phyloP scores from a whole-genome alignment of 2,113 vertebrate species.

The Spea bombifrons region DNA sequence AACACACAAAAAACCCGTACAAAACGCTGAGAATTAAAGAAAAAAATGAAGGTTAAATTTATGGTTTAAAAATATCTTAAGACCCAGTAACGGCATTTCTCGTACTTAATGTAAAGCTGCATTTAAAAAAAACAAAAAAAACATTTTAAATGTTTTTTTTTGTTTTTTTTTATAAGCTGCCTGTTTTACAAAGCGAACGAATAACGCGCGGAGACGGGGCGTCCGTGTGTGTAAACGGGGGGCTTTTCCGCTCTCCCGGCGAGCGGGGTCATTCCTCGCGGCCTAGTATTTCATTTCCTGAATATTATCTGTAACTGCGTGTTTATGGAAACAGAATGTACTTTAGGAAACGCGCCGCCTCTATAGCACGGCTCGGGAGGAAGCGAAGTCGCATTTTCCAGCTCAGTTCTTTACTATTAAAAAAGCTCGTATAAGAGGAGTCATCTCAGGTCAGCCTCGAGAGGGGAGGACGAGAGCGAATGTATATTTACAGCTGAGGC shows the following conservation, averaged over 20 bases:
- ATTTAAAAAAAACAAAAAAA: too few relatives aligned
- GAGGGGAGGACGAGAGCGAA: background rate
- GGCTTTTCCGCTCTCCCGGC: slow-evolving; percentile 2
- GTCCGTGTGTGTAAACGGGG: background rate
- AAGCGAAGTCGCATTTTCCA: slow-evolving; percentile 32
- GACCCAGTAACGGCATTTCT: too few relatives aligned
- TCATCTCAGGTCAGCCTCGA: slow-evolving; percentile 25
- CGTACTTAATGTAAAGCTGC: too few relatives aligned
- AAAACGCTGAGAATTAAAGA: too few relatives aligned
- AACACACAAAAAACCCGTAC: too few relatives aligned
- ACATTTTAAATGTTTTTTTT: too few relatives aligned
- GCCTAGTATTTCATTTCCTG: slow-evolving; percentile 31
- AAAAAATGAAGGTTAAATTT: too few relatives aligned
- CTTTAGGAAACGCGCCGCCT: slow-evolving; percentile 16
- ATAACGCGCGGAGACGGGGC: too few relatives aligned
- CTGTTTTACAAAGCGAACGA: too few relatives aligned
- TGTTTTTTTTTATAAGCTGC: too few relatives aligned
- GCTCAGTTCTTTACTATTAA: slow-evolving; percentile 19
- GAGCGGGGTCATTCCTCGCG: background rate
- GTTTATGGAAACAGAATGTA: slow-evolving; percentile 29
- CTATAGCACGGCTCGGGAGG: slow-evolving; percentile 15
- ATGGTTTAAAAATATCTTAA: too few relatives aligned
- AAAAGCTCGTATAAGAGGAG: slow-evolving; percentile 10
- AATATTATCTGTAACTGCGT: slow-evolving; percentile 14
- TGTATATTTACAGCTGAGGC: background rate